These are phyloP conservation scores for Stenchaetothrips biformis DNA, from an alignment of 2,888 invertebrate genomes.

Conservation along the genomic window DNA sequence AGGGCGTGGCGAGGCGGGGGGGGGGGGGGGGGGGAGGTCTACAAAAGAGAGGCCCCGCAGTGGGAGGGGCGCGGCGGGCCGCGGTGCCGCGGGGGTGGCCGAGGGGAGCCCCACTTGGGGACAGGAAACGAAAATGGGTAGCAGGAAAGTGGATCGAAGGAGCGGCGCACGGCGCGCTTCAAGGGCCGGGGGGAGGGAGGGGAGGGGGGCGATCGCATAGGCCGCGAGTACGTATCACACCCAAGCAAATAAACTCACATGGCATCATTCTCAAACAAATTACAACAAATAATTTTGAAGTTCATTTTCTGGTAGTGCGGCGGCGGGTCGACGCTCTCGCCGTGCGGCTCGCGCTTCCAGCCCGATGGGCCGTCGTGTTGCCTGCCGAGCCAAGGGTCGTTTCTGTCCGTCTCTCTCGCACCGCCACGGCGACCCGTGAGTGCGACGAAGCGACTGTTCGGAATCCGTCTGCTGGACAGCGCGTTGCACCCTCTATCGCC, in stretches of 20 bases:
- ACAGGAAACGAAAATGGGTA: conserved; percentile 21
- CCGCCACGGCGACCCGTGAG: neutral
- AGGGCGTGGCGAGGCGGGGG: neutral
- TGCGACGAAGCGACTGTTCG: neutral
- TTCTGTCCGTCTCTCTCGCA: neutral
- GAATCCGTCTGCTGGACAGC: neutral
- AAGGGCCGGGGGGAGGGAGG: neutral
- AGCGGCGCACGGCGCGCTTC: neutral
- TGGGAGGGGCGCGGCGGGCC: neutral
- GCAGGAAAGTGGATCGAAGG: conserved; percentile 21
- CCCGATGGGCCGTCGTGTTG: no score
- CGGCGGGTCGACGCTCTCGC: neutral
- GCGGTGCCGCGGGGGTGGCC: neutral
- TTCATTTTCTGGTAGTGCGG: neutral
- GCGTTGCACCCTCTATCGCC: neutral
- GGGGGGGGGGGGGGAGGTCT: no score
- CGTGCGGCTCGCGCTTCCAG: no score
- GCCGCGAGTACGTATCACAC: no score
- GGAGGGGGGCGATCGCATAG: no score
- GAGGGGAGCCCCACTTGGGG: conserved; percentile 17
- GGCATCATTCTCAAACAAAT: no score
- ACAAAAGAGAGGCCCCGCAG: neutral
- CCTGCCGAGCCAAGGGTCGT: neutral
- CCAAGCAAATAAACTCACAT: no score
- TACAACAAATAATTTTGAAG: no score